A percentile compares a stretch with the other conserved stretches of the same genome.
phyloP scores from a whole-genome alignment of 2,113 vertebrate species.

The Epinephelus cyanopodus region DNA sequence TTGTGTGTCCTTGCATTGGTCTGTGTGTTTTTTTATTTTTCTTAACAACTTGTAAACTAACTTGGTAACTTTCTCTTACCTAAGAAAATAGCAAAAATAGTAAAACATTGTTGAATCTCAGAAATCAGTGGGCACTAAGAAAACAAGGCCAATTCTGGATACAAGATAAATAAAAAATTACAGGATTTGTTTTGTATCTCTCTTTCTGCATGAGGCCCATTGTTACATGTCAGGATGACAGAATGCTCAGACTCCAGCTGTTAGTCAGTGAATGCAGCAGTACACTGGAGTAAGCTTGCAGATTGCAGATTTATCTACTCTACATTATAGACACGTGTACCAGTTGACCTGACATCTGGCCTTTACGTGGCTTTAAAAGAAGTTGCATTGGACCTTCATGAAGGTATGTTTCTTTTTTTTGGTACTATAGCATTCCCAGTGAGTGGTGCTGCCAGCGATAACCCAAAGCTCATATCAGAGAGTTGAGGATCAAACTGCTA shows the following conservation, averaged over 20 bases:
- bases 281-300: not conserved
- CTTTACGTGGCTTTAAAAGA: constrained; percentile 35
- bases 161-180: too few species aligned
- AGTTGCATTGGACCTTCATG: constrained; percentile 30
- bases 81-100: too few species aligned
- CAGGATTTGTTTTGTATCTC: too few species aligned
- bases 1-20: too few species aligned
- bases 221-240: not conserved
- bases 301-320: constrained; percentile 4
- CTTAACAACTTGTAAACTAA: too few species aligned
- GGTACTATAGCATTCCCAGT: constrained; percentile 36
- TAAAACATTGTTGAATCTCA: too few species aligned
- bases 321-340: not conserved
- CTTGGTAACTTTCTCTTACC: too few species aligned
- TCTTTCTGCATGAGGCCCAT: too few species aligned
- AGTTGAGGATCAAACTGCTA: constrained; percentile 65
- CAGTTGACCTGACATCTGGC: constrained; percentile 40
- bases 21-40: too few species aligned
- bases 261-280: not conserved
- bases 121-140: too few species aligned
- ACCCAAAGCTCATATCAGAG: constrained; percentile 68
- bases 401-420: constrained; percentile 17
- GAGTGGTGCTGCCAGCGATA: constrained; percentile 54
- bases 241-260: too few species aligned
- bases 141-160: too few species aligned